Evolutionary conservation across 2,888 invertebrate species (phyloP), one percentile per base, ranked within the genome.

Genomic region (Acanthacorydalis orientalis): DNA sequence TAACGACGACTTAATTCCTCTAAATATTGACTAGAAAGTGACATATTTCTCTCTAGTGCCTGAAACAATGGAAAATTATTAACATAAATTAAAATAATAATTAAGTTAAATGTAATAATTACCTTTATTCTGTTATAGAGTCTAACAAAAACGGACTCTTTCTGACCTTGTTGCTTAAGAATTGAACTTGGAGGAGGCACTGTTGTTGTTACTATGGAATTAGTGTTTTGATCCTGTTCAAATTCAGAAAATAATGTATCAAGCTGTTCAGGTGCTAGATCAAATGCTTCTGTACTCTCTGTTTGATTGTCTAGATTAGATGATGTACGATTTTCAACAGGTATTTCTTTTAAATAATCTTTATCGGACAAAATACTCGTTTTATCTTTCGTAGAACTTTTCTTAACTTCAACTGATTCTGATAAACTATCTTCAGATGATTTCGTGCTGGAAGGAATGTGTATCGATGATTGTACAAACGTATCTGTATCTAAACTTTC

Each of bases 41-140:
- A 93, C 81, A 98, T 90, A 68, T 98, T 98, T 55, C 89, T 77
- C 68, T 98, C 98, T 55, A 98, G 73, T 45, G 87, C 83, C 82
- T 88, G 69, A 51, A 71, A 72, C 49, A 38, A 34, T 34, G 32
- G 16, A 23, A 43, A 34, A 39, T 14, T 41, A 41, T 41, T 41
- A 41, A 41, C 2, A 41, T 15, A 6, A 41, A 6, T 31, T 12
- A 9, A 23, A 48, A 40, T 40, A 40, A 10, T 40, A 8, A n/a
- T 40, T 8, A 8, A 40, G 16, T 16, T 16, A 41, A 41, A 41
- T 41, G 3, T 16, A 42, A 31, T 42, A 31, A 68, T 61, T 60
- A 87, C 87, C 78, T 92, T 93, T 49, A 98, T 91, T 60, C 95
- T 79, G 65, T 97, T 98, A 50, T 90, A 91, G 49, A 98, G 75